Evolutionary conservation across 2,888 invertebrate species (phyloP), one percentile per base, ranked within the genome.

Genomic region (Ferdinandea cuprea): DNA sequence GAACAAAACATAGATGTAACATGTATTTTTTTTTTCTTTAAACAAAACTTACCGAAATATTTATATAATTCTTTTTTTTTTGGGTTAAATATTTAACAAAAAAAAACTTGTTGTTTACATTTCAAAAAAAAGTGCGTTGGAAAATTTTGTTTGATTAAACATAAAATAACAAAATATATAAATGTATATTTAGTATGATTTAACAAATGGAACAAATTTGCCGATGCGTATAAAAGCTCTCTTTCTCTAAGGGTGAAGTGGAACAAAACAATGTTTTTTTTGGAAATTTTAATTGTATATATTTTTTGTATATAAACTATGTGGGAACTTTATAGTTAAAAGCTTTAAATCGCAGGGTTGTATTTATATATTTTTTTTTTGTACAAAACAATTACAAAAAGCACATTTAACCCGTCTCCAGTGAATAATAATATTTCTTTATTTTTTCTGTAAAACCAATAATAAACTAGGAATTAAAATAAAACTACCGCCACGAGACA

Each of bases 331-430:
- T 48, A 35, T 63, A 11, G 48, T 54, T 71, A 65, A 71, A 81
- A 81, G 77, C 81, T 76, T 66, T 59, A 54, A 54, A 73, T 73
- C 68, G 83, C 83, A 78, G 78, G 83, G 72, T 68, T 78, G 17
- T 54, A 52, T 54, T 37, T 17, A 46, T 68, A n/a, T 59, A 54
- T 56, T 61, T 44, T 71, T 59, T 59, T 56, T 61, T 44, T 71
- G 25, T 83, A 79, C 79, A 84, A 84, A 84, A 79, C 73, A 84
- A 84, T 78, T 71, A 79, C 84, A 84, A 84, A 84, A 84, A 84
- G 79, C 79, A 79, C 65, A 79, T 73, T 84, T 79, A 79, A 84
- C 84, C 84, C 84, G 84, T 84, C 84, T 79, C 84, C 84, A 84
- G 73, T 79, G 21, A 50, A 71, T 58, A 19, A 58, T n/a, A 63